Percentiles rank a stretch among this genome's conserved stretches.
These are phyloP conservation scores for Sebastes melanostomus DNA, from an alignment of 2,797 vertebrate species.

Conservation along the genomic window DNA sequence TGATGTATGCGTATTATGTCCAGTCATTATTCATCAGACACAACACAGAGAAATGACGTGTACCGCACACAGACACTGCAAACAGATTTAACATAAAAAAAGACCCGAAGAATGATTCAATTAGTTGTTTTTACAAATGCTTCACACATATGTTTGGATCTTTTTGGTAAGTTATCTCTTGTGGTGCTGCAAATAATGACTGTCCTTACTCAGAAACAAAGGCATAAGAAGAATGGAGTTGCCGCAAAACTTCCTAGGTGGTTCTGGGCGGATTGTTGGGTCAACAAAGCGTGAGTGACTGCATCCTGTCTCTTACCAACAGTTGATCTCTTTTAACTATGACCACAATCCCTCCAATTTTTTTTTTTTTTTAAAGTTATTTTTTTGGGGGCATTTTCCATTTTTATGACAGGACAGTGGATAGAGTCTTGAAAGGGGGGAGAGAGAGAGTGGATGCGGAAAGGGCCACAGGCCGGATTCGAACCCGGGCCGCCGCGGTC, in stretches of 20 bases:
- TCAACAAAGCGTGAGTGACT: neutral
- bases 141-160: neutral
- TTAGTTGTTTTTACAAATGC: neutral
- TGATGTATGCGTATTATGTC: neutral
- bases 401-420: too few species aligned
- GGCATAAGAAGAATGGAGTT: neutral
- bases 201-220: neutral
- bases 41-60: neutral
- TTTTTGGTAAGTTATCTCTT: neutral
- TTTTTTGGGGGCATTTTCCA: too few species aligned
- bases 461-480: too few species aligned
- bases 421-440: too few species aligned
- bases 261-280: neutral
- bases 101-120: neutral
- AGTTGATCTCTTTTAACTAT: neutral
- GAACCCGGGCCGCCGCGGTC: too few species aligned
- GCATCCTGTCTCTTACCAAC: neutral
- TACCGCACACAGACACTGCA: neutral
- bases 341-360: neutral
- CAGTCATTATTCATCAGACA: conserved; percentile 7
- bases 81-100: neutral
- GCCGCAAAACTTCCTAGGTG: neutral
- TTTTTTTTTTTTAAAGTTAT: too few species aligned
- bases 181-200: neutral
- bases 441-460: too few species aligned